Percentiles rank a stretch among this genome's conserved stretches.
Evolutionary conservation across 2,113 vertebrate genomes (phyloP).

Genomic region (Saguinus imperator): DNA sequence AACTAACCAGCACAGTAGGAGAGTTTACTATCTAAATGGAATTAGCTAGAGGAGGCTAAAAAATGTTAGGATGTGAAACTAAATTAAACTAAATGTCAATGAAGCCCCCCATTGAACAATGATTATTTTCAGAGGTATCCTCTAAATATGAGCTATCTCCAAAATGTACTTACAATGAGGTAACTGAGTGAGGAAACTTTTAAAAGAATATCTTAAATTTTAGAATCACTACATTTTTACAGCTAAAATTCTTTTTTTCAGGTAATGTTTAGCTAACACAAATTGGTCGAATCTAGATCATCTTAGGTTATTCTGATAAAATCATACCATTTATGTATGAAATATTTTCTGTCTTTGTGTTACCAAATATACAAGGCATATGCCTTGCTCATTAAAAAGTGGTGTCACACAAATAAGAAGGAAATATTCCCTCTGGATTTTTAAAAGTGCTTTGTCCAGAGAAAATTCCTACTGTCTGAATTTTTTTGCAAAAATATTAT

Average conservation of each 20-base stretch:
- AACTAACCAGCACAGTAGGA: not conserved
- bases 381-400: not conserved
- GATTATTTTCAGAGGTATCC: not conserved
- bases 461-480: conserved; percentile 1
- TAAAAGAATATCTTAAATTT: conserved; percentile 3
- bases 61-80: conserved; percentile 35
- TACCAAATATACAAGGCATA: not conserved
- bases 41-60: not conserved
- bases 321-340: not conserved
- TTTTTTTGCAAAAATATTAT: conserved; percentile 38
- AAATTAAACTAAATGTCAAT: conserved; percentile 33
- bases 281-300: not conserved
- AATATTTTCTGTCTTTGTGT: not conserved
- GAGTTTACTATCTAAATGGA: conserved; percentile 12
- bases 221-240: not conserved
- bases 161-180: conserved; percentile 1
- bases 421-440: not conserved
- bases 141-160: not conserved
- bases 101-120: not conserved
- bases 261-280: not conserved
- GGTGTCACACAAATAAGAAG: not conserved
- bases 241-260: conserved; percentile 32
- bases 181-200: not conserved
- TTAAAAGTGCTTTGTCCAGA: conserved; percentile 1
- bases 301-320: conserved; percentile 1